Conservation (phyloP, 1,140 invertebrate genomes). For the Amyelois transitella region DNA sequence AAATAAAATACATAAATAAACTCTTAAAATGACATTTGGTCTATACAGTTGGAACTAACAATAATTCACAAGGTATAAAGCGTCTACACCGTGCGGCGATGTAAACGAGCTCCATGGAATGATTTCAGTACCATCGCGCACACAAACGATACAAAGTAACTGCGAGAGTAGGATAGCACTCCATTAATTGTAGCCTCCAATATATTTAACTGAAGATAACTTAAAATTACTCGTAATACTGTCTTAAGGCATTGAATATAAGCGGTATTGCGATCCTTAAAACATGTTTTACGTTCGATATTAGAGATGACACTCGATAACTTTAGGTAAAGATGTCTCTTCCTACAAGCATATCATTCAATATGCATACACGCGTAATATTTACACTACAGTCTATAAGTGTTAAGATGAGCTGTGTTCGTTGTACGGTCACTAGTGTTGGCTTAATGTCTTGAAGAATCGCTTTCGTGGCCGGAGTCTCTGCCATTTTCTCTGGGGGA, state of each 20-base stretch:
- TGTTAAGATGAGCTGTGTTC: conserved; percentile 1
- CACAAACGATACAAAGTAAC: conserved; percentile 11
- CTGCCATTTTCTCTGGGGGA: conserved; percentile 66
- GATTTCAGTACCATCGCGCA: conserved; percentile 36
- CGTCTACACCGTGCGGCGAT: conserved; percentile 12
- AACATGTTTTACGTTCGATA: conserved; percentile 42
- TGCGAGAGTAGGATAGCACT: conserved; percentile 26
- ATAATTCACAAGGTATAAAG: conserved; percentile 11
- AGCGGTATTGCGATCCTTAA: conserved; percentile 43
- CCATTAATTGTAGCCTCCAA: conserved; percentile 52
- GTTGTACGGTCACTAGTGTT: conserved; percentile 3
- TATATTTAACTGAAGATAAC: conserved; percentile 34
- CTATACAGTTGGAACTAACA: conserved; percentile 30
- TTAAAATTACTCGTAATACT: conserved; percentile 58
- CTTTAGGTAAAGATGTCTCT: conserved; percentile 54
- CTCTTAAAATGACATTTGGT: conserved; percentile 46
- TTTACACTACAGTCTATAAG: conserved; percentile 8
- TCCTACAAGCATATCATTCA: conserved; percentile 13
- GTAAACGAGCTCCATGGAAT: conserved; percentile 42
- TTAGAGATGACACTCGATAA: conserved; percentile 33
- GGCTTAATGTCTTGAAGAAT: conserved; percentile 69
- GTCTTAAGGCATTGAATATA: conserved; percentile 49
- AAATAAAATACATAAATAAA: conserved; percentile 36
- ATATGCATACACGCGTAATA: conserved; percentile 4
- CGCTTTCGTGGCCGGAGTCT: conserved; percentile 72